Evolutionary conservation across 2,888 invertebrate genomes (phyloP).

Genomic region (Drosophila affinis): DNA sequence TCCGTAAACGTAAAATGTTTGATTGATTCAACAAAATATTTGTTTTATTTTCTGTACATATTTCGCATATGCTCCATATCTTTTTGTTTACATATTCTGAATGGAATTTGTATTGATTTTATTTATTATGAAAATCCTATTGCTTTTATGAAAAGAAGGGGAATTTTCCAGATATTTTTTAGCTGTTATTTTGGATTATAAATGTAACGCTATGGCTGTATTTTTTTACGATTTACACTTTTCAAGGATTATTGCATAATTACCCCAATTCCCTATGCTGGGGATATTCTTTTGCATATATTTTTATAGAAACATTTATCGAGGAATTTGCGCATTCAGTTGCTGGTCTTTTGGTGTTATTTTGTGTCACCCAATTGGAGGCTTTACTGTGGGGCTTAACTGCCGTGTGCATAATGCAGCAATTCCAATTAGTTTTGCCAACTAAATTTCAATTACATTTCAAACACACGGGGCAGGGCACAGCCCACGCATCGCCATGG

Average conservation of each 20-base stretch:
- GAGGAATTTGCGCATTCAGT: neutral
- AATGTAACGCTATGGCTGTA: neutral
- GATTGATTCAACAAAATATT: too few relatives aligned
- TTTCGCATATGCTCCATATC: too few relatives aligned
- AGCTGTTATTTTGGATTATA: neutral
- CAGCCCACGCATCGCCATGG: constrained; percentile 14
- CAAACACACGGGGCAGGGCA: constrained; percentile 25
- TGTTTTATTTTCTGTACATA: too few relatives aligned
- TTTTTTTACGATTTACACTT: neutral
- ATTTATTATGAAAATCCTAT: neutral
- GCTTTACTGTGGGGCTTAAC: constrained; percentile 28
- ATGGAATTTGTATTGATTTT: neutral
- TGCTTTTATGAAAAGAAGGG: neutral
- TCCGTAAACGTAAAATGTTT: too few relatives aligned
- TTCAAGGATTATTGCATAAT: neutral
- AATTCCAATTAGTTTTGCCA: constrained; percentile 71
- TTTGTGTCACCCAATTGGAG: neutral
- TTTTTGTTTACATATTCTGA: neutral
- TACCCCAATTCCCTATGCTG: neutral
- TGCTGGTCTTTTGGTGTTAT: neutral
- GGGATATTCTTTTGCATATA: neutral
- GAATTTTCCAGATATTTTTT: neutral
- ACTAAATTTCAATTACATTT: constrained; percentile 71
- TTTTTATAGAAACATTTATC: neutral
- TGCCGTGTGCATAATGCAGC: constrained; percentile 69